Evolutionary conservation across 1,140 invertebrate genomes (phyloP).

Genomic region (Caerostris darwini): DNA sequence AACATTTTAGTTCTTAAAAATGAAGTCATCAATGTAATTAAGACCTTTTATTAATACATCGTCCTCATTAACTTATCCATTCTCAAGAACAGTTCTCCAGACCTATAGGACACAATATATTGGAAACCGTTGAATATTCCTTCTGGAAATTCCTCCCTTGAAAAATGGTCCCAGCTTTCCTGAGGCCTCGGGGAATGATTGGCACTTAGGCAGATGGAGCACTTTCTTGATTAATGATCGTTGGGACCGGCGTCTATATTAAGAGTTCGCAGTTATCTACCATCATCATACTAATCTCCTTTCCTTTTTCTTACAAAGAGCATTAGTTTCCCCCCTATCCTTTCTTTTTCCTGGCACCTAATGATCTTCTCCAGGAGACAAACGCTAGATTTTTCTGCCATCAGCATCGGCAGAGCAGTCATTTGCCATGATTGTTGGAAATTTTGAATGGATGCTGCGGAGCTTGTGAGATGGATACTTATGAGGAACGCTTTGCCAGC

Average conservation of each 20-base stretch:
- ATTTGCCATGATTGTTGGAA: conserved; percentile 37
- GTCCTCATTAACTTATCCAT: not conserved
- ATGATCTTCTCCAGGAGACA: conserved; percentile 56
- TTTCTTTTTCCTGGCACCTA: conserved; percentile 30
- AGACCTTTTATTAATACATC: too few relatives aligned
- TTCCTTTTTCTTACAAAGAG: conserved; percentile 34
- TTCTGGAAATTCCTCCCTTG: not conserved
- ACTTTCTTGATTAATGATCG: conserved; percentile 53
- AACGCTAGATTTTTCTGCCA: not conserved
- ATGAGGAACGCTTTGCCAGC: not conserved
- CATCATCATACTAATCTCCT: conserved; percentile 64
- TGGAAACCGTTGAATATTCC: not conserved
- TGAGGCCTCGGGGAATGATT: conserved; percentile 43
- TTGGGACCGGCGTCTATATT: conserved; percentile 47
- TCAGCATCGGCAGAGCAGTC: not conserved
- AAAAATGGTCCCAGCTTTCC: conserved; percentile 26
- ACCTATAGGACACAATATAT: not conserved
- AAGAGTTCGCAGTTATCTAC: conserved; percentile 65
- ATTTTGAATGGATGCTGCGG: conserved; percentile 32
- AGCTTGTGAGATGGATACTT: not conserved
- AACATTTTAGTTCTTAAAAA: too few relatives aligned
- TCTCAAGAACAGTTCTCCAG: too few relatives aligned
- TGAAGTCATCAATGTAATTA: too few relatives aligned
- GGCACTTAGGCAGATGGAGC: conserved; percentile 64
- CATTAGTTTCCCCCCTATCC: conserved; percentile 12